Conservation (phyloP, 2,888 invertebrate species). For the Cataglyphis livida region DNA sequence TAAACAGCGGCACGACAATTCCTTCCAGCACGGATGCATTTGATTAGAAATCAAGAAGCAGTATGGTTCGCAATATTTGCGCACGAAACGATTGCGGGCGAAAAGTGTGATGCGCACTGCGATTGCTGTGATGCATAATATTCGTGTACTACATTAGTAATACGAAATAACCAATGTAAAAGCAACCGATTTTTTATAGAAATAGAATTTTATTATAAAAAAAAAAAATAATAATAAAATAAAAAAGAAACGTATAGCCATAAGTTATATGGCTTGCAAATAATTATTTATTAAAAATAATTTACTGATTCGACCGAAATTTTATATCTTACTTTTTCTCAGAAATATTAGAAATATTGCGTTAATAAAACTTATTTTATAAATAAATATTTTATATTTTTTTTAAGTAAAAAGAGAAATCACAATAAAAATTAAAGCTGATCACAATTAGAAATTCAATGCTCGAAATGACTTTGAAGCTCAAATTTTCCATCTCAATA, state of each 20-base stretch:
- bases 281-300: neutral
- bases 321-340: neutral
- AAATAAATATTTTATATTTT: neutral
- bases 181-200: neutral
- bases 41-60: conserved; percentile 56
- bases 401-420: neutral
- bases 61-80: conserved; percentile 43
- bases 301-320: neutral
- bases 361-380: neutral
- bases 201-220: neutral
- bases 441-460: conserved; percentile 28
- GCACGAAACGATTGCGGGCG: conserved; percentile 50
- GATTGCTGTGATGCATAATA: conserved; percentile 35
- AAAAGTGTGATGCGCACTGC: conserved; percentile 24
- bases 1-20: conserved; percentile 35
- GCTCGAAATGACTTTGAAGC: neutral
- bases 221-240: neutral
- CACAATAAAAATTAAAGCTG: conserved; percentile 1
- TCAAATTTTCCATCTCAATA: conserved; percentile 1
- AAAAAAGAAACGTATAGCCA: neutral
- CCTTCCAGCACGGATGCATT: conserved; percentile 35
- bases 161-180: neutral
- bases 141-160: neutral
- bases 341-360: neutral
- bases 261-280: neutral